phyloP scores from a whole-genome alignment of 2,113 vertebrate species.

The Hiodon tergisus region DNA sequence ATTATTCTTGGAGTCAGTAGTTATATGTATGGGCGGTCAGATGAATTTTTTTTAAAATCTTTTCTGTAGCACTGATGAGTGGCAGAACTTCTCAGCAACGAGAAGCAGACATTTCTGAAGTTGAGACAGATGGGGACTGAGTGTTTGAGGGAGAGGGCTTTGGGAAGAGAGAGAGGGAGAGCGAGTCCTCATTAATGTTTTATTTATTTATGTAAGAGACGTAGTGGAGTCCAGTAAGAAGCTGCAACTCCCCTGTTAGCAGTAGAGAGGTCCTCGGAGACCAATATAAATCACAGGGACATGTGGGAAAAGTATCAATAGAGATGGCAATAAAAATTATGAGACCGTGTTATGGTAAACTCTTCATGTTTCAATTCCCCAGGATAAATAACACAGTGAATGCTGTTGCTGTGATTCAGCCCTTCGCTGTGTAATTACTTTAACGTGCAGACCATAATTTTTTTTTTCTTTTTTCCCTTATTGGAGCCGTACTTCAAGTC shows the following conservation, averaged over 20 bases:
- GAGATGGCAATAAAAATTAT: slow-evolving; percentile 41
- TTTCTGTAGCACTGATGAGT: no score
- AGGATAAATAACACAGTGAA: slow-evolving; percentile 33
- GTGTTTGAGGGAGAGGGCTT: slow-evolving; percentile 2
- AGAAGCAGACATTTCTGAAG: no score
- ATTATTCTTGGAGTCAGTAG: no score
- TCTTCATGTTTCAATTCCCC: slow-evolving; percentile 51
- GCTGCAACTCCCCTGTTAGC: slow-evolving; percentile 34
- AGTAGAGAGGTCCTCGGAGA: slow-evolving; percentile 29
- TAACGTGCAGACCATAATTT: slow-evolving; percentile 35
- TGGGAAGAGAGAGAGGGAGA: not conserved
- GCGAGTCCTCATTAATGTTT: slow-evolving; percentile 42
- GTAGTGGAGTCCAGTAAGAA: slow-evolving; percentile 29
- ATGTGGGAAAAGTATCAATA: slow-evolving; percentile 55
- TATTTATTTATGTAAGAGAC: slow-evolving; percentile 45
- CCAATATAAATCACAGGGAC: slow-evolving; percentile 41
- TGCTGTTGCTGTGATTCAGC: slow-evolving; percentile 2
- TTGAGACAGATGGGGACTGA: slow-evolving; percentile 16
- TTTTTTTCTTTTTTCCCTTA: slow-evolving; percentile 25
- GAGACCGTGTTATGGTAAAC: slow-evolving; percentile 45
- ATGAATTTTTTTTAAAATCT: no score
- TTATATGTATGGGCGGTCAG: no score
- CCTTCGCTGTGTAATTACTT: slow-evolving; percentile 36
- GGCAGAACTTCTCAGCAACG: no score
- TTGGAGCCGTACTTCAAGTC: slow-evolving; percentile 44